Percentiles rank a stretch among this genome's conserved stretches.
phyloP scores from a whole-genome alignment of 2,113 vertebrate species.

The Emberiza fucata region DNA sequence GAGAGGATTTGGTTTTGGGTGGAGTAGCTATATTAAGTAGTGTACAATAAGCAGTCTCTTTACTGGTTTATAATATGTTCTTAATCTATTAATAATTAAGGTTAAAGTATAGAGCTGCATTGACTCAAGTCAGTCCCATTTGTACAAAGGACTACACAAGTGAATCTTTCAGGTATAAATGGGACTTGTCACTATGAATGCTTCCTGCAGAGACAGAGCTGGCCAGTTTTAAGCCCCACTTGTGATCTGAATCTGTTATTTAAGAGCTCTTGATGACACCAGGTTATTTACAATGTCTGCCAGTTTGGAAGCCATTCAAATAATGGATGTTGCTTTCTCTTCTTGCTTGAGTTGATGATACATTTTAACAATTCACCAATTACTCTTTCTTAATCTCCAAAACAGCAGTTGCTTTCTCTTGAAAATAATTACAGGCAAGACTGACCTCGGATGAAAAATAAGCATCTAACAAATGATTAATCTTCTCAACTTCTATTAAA shows the following conservation, averaged over 20 bases:
- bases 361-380: background rate
- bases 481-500: slow-evolving; percentile 2
- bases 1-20: background rate
- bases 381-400: background rate
- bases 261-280: background rate
- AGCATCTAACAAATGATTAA: background rate
- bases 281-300: background rate
- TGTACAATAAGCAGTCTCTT: background rate
- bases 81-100: background rate
- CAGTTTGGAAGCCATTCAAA: background rate
- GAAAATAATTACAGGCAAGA: slow-evolving; percentile 46
- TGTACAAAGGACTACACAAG: background rate
- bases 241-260: background rate
- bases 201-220: background rate
- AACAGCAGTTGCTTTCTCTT: slow-evolving; percentile 9
- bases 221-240: background rate
- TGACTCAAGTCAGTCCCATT: background rate
- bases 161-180: background rate
- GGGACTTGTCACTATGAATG: background rate
- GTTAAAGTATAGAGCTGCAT: background rate
- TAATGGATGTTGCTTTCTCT: background rate
- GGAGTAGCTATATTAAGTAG: background rate
- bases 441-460: slow-evolving; percentile 18
- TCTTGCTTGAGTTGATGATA: background rate
- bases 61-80: background rate